phyloP scores from a whole-genome alignment of 2,888 invertebrate genomes.

The Aphodius granarius region DNA sequence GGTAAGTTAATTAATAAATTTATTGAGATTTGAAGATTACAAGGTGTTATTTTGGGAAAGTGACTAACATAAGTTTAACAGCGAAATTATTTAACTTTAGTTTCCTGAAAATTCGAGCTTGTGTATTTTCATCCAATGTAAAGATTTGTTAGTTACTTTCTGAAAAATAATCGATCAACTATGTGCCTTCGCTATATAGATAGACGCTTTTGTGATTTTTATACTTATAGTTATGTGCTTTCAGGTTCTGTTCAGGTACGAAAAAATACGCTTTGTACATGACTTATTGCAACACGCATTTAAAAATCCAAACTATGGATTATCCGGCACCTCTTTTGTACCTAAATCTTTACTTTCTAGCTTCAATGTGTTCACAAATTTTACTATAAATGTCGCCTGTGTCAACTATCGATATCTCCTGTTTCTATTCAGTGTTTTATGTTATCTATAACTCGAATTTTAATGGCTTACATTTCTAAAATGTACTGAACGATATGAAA shows the following conservation, averaged over 20 bases:
- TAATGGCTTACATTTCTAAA: not conserved
- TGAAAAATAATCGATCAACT: not conserved
- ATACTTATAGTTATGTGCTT: not conserved
- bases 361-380: not conserved
- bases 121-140: not conserved
- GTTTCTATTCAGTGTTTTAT: not conserved
- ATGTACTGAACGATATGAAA: not conserved
- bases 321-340: not conserved
- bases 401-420: not conserved
- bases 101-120: not conserved
- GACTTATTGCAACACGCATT: not conserved
- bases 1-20: slow-evolving; percentile 1
- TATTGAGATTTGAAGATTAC: not conserved
- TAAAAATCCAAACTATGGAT: not conserved
- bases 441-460: not conserved
- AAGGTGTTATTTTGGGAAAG: not conserved
- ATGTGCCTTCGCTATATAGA: not conserved
- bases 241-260: not conserved
- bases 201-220: not conserved
- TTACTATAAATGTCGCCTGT: not conserved
- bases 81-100: not conserved
- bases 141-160: not conserved
- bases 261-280: not conserved
- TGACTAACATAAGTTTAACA: not conserved
- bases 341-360: not conserved